Percentiles rank a stretch among this genome's conserved stretches.
phyloP scores from a whole-genome alignment of 2,888 invertebrate species.

The Campopleginae sp. region DNA sequence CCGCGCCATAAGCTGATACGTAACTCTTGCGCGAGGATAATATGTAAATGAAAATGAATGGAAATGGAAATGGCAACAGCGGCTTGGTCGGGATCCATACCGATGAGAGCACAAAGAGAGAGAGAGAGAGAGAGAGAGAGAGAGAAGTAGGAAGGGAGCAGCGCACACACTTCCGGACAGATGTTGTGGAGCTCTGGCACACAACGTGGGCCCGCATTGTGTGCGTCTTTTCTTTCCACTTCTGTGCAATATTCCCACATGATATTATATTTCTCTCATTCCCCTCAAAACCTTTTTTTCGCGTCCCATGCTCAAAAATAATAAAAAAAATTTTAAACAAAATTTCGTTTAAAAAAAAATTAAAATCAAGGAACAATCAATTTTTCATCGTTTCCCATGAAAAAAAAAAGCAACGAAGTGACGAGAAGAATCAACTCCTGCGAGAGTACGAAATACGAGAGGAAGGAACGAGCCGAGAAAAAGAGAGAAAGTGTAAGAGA shows the following conservation, averaged over 20 bases:
- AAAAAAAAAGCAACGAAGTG: background rate
- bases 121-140: constrained; percentile 5
- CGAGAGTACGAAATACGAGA: constrained; percentile 49
- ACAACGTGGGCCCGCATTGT: constrained; percentile 69
- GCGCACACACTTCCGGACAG: constrained; percentile 79
- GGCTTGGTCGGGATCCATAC: constrained; percentile 45
- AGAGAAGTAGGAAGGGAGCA: constrained; percentile 49
- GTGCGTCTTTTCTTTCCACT: constrained; percentile 70
- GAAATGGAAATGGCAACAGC: constrained; percentile 70
- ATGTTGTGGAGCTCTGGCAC: constrained; percentile 73
- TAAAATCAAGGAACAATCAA: background rate
- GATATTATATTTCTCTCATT: constrained; percentile 36
- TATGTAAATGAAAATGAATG: constrained; percentile 72
- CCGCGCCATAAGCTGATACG: constrained; percentile 32
- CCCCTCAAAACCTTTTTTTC: background rate
- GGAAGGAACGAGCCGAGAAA: constrained; percentile 39
- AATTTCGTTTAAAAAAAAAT: background rate
- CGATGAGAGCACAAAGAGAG: constrained; percentile 22
- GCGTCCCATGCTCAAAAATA: background rate
- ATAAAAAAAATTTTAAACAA: background rate
- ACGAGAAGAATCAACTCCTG: constrained; percentile 15
- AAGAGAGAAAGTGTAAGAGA: constrained; percentile 5
- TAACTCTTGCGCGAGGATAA: constrained; percentile 55
- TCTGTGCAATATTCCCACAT: constrained; percentile 50
- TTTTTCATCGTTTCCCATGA: background rate